phyloP scores from a whole-genome alignment of 1,140 invertebrate species.

The Drosophila ercepeae region DNA sequence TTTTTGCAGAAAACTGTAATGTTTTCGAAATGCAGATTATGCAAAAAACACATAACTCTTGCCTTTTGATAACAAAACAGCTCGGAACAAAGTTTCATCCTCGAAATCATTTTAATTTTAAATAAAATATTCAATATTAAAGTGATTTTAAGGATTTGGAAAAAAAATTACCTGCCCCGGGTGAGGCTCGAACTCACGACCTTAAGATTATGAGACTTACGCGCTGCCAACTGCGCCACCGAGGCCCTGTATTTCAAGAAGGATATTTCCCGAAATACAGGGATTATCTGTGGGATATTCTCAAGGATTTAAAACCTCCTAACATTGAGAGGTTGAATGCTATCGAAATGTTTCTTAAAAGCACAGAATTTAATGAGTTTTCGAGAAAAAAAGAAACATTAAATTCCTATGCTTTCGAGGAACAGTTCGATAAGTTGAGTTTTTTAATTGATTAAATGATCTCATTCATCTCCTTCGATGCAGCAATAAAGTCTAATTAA shows the following conservation, averaged over 20 bases:
- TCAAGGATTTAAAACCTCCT: too few relatives aligned
- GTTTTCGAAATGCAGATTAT: too few relatives aligned
- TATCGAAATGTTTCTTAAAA: background rate
- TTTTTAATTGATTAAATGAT: constrained; percentile 9
- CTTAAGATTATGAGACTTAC: constrained; percentile 99
- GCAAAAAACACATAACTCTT: too few relatives aligned
- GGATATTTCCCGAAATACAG: background rate
- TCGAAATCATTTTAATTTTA: too few relatives aligned
- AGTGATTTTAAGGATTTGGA: too few relatives aligned
- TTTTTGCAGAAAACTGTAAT: too few relatives aligned
- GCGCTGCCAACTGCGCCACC: constrained; percentile 97
- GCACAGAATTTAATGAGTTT: background rate
- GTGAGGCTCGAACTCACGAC: constrained; percentile 98
- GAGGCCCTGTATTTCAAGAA: constrained; percentile 85
- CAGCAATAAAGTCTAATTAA: constrained; percentile 46
- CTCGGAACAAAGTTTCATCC: too few relatives aligned
- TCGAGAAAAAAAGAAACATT: background rate
- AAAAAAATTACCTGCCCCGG: constrained; percentile 90
- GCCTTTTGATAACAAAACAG: too few relatives aligned
- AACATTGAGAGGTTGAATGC: background rate
- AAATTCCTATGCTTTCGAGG: background rate
- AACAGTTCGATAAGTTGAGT: too few relatives aligned
- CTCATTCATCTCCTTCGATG: constrained; percentile 17
- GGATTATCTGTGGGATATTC: too few relatives aligned
- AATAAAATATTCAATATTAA: too few relatives aligned